Percentiles rank a stretch among this genome's conserved stretches.
Conservation (phyloP, 2,113 vertebrate genomes). For the Nansenia antarctica region DNA sequence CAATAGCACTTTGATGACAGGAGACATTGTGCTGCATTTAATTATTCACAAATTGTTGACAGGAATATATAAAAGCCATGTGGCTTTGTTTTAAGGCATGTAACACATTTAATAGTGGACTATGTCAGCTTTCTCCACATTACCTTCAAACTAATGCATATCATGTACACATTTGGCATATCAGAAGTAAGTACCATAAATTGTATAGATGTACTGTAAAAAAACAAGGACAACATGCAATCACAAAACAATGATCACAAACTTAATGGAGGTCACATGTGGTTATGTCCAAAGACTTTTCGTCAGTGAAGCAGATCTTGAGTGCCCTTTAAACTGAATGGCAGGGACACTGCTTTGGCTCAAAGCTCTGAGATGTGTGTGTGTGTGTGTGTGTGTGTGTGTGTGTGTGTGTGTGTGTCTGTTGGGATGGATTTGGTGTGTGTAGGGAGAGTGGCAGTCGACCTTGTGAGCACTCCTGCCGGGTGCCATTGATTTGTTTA, state of each 20-base stretch:
- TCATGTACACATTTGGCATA: too few relatives aligned
- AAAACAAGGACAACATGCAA: background rate
- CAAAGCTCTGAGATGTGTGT: background rate
- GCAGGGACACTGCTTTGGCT: background rate
- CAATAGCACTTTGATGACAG: too few relatives aligned
- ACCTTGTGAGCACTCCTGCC: slow-evolving; percentile 72
- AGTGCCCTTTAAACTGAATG: background rate
- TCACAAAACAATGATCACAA: background rate
- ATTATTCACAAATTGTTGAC: too few relatives aligned
- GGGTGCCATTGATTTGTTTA: slow-evolving; percentile 82
- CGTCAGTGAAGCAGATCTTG: background rate
- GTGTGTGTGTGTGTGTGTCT: slow-evolving; percentile 15
- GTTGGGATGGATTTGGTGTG: slow-evolving; percentile 14
- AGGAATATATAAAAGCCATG: too few relatives aligned
- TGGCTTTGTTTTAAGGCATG: too few relatives aligned
- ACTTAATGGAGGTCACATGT: background rate
- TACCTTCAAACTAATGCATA: background rate
- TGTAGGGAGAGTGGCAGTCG: slow-evolving; percentile 27
- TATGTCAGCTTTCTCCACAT: background rate
- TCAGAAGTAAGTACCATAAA: too few relatives aligned
- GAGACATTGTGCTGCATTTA: too few relatives aligned
- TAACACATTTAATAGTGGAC: too few relatives aligned
- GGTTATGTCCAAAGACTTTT: background rate
- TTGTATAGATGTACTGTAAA: too few relatives aligned
- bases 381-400: background rate